Percentiles rank a stretch among this genome's conserved stretches.
Evolutionary conservation across 2,113 vertebrate genomes (phyloP).

Genomic region (Macroglossus sobrinus): DNA sequence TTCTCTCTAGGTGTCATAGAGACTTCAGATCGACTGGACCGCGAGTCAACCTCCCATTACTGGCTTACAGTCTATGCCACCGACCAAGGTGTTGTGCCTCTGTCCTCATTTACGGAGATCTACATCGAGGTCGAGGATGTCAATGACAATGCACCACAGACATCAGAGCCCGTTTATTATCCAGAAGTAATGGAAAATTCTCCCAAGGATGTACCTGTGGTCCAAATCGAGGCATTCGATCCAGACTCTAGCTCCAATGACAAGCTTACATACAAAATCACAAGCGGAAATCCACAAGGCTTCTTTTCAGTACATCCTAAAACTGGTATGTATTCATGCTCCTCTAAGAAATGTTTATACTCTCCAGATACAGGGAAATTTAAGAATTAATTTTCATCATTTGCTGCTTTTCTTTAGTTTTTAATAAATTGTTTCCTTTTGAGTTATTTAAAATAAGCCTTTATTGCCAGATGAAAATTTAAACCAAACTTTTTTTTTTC

Average conservation of each 20-base stretch:
- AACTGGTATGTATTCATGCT: conserved; percentile 87
- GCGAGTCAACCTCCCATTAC: conserved; percentile 93
- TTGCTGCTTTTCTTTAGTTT: not conserved
- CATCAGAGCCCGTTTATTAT: conserved; percentile 95
- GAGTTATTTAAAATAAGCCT: not conserved
- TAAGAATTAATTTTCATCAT: not conserved
- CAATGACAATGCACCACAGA: conserved; percentile 97
- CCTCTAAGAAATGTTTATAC: rapidly evolving
- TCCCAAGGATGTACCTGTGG: conserved; percentile 94
- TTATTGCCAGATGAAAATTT: not conserved
- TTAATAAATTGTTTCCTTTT: not conserved
- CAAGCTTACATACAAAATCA: conserved; percentile 93
- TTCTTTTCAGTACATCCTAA: conserved; percentile 93
- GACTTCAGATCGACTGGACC: conserved; percentile 91
- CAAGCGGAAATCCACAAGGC: conserved; percentile 98
- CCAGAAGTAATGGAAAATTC: conserved; percentile 96
- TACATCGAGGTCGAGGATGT: conserved; percentile 96
- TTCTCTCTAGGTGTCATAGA: conserved; percentile 88
- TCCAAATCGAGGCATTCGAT: conserved; percentile 94
- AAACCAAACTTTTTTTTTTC: not conserved
- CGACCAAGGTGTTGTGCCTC: conserved; percentile 92
- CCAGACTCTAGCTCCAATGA: conserved; percentile 92
- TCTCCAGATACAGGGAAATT: not conserved
- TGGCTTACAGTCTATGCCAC: conserved; percentile 97
- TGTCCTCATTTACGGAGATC: conserved; percentile 93